These are phyloP conservation scores for Rhinoderma darwinii DNA, from an alignment of 2,113 vertebrate species.

Conservation along the genomic window DNA sequence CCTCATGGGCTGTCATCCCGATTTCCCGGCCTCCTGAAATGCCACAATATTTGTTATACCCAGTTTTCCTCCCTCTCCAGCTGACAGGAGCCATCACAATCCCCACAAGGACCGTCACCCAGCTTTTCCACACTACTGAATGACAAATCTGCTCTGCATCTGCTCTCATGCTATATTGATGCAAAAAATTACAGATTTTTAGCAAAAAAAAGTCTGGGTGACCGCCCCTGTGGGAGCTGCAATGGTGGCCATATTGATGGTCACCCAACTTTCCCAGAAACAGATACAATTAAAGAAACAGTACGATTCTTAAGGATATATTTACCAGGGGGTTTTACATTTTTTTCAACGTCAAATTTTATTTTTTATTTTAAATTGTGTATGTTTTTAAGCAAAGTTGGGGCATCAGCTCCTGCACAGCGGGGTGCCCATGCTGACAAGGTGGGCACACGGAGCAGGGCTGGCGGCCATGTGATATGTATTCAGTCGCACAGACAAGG, in stretches of 20 bases:
- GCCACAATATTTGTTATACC: no score
- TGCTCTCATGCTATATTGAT: not conserved
- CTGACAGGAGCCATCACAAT: not conserved
- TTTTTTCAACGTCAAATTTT: no score
- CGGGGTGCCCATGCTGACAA: constrained; percentile 11
- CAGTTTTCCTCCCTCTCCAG: no score
- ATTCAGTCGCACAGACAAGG: constrained; percentile 47
- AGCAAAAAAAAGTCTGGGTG: no score
- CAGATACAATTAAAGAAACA: not conserved
- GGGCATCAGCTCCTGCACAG: constrained; percentile 19
- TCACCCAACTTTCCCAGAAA: not conserved
- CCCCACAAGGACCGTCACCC: no score
- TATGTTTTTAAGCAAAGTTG: constrained; percentile 11
- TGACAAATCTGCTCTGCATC: no score
- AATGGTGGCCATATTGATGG: no score
- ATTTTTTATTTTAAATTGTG: no score
- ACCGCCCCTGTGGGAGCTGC: no score
- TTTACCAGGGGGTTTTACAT: not conserved
- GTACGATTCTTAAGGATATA: not conserved
- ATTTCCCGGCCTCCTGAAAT: no score
- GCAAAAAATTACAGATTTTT: no score
- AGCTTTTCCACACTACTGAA: no score
- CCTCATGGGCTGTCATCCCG: not conserved
- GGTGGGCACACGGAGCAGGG: constrained; percentile 8
- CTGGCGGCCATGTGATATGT: constrained; percentile 41